Conservation (phyloP, 1,140 invertebrate species). For the Liolophura sinensis region DNA sequence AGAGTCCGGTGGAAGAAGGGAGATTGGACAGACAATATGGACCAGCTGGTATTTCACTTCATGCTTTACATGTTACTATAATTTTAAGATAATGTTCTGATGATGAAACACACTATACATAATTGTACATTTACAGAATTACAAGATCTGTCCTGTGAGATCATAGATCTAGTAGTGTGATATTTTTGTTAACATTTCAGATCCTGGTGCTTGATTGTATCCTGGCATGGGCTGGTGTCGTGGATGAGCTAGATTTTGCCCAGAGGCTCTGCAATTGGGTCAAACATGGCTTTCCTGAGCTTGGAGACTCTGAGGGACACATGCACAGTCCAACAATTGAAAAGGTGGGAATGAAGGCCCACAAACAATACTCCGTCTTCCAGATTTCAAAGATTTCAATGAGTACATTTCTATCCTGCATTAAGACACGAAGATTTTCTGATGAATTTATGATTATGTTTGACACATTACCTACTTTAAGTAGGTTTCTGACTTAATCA, state of each 20-base stretch:
- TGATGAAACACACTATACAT: too few relatives aligned
- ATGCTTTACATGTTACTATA: background rate
- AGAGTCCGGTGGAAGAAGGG: conserved; percentile 52
- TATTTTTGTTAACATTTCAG: conserved; percentile 24
- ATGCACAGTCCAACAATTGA: conserved; percentile 47
- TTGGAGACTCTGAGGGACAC: conserved; percentile 47
- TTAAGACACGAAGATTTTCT: too few relatives aligned
- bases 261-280: conserved; percentile 49
- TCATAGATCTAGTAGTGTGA: too few relatives aligned
- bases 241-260: conserved; percentile 60
- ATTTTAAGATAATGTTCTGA: background rate
- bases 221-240: conserved; percentile 56
- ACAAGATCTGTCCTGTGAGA: too few relatives aligned
- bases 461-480: too few relatives aligned
- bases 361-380: background rate
- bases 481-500: too few relatives aligned
- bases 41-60: conserved; percentile 49
- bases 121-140: too few relatives aligned
- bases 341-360: conserved; percentile 31
- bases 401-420: background rate
- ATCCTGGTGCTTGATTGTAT: conserved; percentile 56
- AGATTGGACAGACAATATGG: conserved; percentile 57
- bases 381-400: conserved; percentile 5
- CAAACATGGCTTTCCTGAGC: conserved; percentile 44
- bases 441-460: too few relatives aligned